Percentiles rank a stretch among this genome's conserved stretches.
Evolutionary conservation across 2,113 vertebrate species (phyloP).

Genomic region (Alectura lathami): DNA sequence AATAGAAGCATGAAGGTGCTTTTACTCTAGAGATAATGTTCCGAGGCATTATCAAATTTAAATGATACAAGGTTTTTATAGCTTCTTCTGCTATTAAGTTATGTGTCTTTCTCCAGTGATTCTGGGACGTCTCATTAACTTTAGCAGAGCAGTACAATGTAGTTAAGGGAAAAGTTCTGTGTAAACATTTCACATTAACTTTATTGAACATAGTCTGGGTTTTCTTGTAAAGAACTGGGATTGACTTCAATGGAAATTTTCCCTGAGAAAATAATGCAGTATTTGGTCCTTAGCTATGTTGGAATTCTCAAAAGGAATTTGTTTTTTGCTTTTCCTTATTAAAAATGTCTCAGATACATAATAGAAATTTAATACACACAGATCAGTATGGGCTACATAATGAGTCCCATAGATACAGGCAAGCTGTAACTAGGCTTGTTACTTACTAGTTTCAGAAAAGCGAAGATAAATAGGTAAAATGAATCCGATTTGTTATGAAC

Average conservation of each 20-base stretch:
- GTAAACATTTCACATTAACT: neutral
- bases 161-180: neutral
- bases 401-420: neutral
- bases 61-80: slow-evolving; percentile 15
- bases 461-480: neutral
- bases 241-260: neutral
- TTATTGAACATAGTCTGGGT: neutral
- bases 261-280: neutral
- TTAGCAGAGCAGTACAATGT: neutral
- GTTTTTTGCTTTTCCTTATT: neutral
- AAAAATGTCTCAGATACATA: neutral
- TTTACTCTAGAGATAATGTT: neutral
- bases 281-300: neutral
- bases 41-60: slow-evolving; percentile 1
- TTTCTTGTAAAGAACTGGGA: neutral
- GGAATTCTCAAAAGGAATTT: neutral
- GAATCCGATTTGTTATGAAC: neutral
- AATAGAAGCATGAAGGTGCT: neutral
- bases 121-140: slow-evolving; percentile 22
- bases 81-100: neutral
- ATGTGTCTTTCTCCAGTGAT: neutral
- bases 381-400: neutral
- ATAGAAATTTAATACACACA: neutral
- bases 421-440: neutral
- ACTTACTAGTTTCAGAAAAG: neutral